Evolutionary conservation across 2,113 vertebrate species (phyloP).

Genomic region (Oryzias javanicus): DNA sequence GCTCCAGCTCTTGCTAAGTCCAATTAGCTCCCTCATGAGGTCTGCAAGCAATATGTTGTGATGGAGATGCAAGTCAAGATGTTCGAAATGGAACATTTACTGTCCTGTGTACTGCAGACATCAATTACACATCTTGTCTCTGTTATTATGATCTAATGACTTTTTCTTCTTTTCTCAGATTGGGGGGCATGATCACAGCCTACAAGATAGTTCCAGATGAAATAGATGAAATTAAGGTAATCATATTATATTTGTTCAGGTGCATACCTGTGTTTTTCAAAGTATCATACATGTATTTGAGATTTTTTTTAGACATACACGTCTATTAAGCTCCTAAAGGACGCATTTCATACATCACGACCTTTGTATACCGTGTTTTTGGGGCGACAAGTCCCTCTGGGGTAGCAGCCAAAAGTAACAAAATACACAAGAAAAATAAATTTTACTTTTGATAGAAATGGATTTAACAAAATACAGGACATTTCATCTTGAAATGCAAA

Average conservation of each 20-base stretch:
- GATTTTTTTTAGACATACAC: too few species aligned
- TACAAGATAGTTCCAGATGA: slow-evolving; percentile 99
- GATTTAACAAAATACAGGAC: too few species aligned
- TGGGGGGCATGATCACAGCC: slow-evolving; percentile 95
- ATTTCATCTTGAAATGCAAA: too few species aligned
- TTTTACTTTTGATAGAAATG: too few species aligned
- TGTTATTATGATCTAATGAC: slow-evolving; percentile 7
- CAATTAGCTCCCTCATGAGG: neutral
- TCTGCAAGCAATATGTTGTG: neutral
- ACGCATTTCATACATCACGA: too few species aligned
- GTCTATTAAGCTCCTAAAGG: too few species aligned
- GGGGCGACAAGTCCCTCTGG: too few species aligned
- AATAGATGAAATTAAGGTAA: slow-evolving; percentile 98
- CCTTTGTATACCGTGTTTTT: neutral
- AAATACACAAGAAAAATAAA: too few species aligned
- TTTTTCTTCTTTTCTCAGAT: slow-evolving; percentile 80
- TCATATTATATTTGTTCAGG: slow-evolving; percentile 16
- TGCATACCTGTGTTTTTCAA: slow-evolving; percentile 9
- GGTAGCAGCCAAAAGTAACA: too few species aligned
- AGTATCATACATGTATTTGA: too few species aligned
- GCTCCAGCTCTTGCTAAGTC: too few species aligned
- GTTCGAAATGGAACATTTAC: neutral
- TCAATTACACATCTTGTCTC: neutral
- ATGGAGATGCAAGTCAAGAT: neutral
- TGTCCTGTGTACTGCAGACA: neutral